These are phyloP conservation scores for Lamprologus sp. DNA, from an alignment of 2,113 vertebrate genomes.

Conservation along the genomic window DNA sequence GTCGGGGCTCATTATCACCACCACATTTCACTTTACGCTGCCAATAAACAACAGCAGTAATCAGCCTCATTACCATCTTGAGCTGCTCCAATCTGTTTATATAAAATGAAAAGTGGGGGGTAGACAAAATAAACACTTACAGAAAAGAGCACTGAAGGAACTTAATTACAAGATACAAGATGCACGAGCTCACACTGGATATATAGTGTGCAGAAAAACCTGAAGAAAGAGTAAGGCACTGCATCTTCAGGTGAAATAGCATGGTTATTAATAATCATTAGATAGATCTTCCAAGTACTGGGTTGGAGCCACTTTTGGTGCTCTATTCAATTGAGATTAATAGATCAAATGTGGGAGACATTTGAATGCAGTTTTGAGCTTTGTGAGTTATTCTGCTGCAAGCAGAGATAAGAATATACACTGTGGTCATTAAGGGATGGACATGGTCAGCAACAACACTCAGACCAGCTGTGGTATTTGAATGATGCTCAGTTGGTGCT, in stretches of 20 bases:
- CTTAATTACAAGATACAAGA: neutral
- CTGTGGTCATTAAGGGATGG: neutral
- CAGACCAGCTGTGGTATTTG: neutral
- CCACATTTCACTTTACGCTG: neutral
- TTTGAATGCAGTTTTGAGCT: neutral
- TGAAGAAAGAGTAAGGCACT: neutral
- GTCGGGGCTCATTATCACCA: neutral
- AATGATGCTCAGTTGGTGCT: neutral
- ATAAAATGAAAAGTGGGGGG: neutral
- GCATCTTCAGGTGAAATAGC: neutral
- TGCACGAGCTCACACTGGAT: neutral
- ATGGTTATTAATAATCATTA: neutral
- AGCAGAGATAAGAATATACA: neutral
- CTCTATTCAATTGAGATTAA: neutral
- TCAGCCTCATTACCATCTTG: neutral
- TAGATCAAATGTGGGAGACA: neutral
- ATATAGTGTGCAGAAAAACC: neutral
- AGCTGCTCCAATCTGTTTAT: neutral
- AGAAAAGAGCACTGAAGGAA: neutral
- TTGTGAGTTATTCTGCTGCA: neutral
- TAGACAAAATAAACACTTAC: neutral
- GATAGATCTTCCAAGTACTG: neutral
- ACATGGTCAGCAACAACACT: neutral
- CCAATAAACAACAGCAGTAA: neutral
- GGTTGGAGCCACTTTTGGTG: neutral